Base-by-base conservation (phyloP, 2,888 invertebrate genomes). In the Sarcophaga caerulescens region DNA sequence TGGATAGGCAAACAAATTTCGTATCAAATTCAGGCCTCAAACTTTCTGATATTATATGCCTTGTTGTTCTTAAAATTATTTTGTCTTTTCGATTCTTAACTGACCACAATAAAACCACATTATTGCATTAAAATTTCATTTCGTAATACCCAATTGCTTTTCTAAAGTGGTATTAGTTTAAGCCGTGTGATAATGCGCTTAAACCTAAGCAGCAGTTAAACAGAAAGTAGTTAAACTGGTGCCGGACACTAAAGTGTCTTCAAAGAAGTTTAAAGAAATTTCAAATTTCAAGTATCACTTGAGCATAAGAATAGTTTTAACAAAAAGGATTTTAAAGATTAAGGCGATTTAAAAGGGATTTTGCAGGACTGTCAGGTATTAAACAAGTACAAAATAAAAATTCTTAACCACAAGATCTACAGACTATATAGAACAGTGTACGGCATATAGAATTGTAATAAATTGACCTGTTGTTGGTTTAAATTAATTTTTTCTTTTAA, bases 101-200 rank as follows among this genome's bases (percentile, higher is more conserved):
- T 68, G 25, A 68, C 76, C 79, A 52, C 84, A 80, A 71, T 84
- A 71, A 80, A 76, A 76, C 80, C 76, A 66, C 71, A 84, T 6
- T 25, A 23, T 52, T 73, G 35, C 1, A 68, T 63, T 74, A 52
- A n/a, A 76, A 66, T 71, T 60, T 52, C 10, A 6, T 14, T 65
- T 60, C 12, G 3, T 4, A 52, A 52, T 17, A 14, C 0, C 12
- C 45, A 52, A 79, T 47, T 23, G 11, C 11, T 23, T 60, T 68
- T 74, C 21, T n/a, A 60, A 70, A 63, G 47, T 25, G 74, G 68
- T 21, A 60, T 62, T 78, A 66, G 14, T 14, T 19, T 76, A 60
- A 60, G 47, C 65, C 19, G 14, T 1, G 19, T 45, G 23, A 62
- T 19, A 77, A 77, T 71, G 47, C 19, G 63, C 59, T 35, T 70